Conservation (phyloP, 2,797 vertebrate species). For the Pangasius djambal region DNA sequence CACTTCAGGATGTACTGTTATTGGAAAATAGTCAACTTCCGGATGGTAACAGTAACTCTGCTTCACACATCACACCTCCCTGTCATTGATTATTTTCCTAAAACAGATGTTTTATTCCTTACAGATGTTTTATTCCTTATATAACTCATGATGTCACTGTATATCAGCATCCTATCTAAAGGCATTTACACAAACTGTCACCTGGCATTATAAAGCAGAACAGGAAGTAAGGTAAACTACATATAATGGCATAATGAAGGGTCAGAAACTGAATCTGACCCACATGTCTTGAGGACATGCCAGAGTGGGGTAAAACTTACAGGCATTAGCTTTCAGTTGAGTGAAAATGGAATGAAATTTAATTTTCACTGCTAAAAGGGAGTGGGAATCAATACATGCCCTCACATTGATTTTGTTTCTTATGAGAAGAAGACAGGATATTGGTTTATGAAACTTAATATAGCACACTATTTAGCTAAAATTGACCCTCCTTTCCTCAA, state of each 20-base stretch:
- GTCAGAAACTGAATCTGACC: background rate
- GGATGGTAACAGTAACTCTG: background rate
- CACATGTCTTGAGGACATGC: background rate
- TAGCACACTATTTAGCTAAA: background rate
- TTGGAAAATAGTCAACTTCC: background rate
- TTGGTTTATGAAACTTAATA: conserved; percentile 15
- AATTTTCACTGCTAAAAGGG: conserved; percentile 17
- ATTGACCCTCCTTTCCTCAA: background rate
- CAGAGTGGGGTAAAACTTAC: background rate
- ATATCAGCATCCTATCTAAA: background rate
- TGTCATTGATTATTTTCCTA: background rate
- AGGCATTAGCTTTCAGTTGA: conserved; percentile 5
- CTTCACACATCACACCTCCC: background rate
- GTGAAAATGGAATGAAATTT: conserved; percentile 23
- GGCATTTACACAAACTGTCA: background rate
- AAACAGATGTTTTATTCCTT: background rate
- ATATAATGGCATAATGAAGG: background rate
- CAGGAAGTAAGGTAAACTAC: conserved; percentile 7
- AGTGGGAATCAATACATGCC: conserved; percentile 7
- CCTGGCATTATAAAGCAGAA: background rate
- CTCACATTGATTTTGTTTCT: conserved; percentile 12
- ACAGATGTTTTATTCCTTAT: background rate
- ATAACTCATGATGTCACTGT: background rate
- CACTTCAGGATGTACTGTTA: background rate
- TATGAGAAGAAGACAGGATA: background rate